Base-by-base conservation (phyloP, 2,113 vertebrate genomes). In the Elaphurus davidianus region DNA sequence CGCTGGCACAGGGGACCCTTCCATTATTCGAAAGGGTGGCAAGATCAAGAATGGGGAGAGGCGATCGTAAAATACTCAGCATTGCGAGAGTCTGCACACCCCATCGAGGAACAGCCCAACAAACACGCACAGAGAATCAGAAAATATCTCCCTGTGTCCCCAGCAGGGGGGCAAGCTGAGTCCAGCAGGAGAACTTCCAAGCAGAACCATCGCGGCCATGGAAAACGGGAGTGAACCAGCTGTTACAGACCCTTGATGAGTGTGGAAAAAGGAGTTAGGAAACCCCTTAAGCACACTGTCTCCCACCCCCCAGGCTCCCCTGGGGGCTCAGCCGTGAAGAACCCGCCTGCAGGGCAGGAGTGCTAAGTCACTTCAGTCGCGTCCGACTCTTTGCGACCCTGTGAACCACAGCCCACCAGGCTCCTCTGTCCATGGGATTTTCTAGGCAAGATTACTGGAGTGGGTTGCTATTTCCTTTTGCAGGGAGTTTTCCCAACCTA, bases 21-120 rank as follows among this genome's bases (percentile, higher is more conserved):
- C 0, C 1, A 57, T 6, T 7, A 0, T 19, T 25, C 1, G 0
- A 45, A 36, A 54, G 55, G 50, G 9, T 3, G 3, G 2, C 79
- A 62, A 36, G 78, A 13, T n/a, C 19, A 23, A 40, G 27, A 4
- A 33, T 0, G 1, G 45, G 16, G 15, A 57, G 23, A 59, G 10
- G 43, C 0, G 0, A 0, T 1, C 2, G 15, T 4, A 25, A 15
- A 64, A 12, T 3, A 15, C 50, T 21, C 0, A 12, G 25, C 3
- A 5, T 1, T 1, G 12, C 0, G 6, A 45, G 11, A 45, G 52
- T 43, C 40, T 13, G 23, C 33, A 25, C 9, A 8, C 6, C 12
- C 36, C 1, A 23, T 2, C 1, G 0, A 71, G 62, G 4, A 64
- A 60, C 45, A 71, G 36, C 36, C 36, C 30, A 13, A 36, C 6